Evolutionary conservation across 2,888 invertebrate species (phyloP), one percentile per base, ranked within the genome.

Genomic region (Theretra japonica): DNA sequence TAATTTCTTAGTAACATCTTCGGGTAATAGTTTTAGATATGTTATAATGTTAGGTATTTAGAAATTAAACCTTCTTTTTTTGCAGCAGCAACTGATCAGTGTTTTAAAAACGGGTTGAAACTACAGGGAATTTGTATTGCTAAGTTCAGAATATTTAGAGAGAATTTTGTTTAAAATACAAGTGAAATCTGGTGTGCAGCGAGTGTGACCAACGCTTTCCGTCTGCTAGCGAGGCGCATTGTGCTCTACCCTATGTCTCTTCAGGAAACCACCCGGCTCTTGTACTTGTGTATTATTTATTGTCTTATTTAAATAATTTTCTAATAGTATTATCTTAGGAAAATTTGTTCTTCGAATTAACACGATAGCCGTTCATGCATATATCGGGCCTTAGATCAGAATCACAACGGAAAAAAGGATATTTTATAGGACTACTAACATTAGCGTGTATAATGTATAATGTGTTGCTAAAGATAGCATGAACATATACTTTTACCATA

Each of bases 121-220:
- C n/a, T 30, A 30, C 15, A 60, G 4, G 15, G 19, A 4, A 41
- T 11, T 11, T 41, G 15, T 41, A 28, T 30, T 60, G 5, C 59
- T n/a, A 60, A 60, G 6, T 25, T 59, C 25, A 25, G 28, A 21
- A 57, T 11, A 11, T 21, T 21, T 57, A 11, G 11, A 41, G 15
- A 60, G 21, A 50, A 60, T 53, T 56, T 21, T 28, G 28, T 62
- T 60, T 70, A 59, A 60, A 50, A n/a, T 53, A 21, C 68, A 33
- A 62, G 50, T 53, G 50, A 59, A 58, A 72, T 72, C 68, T 68
- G 58, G 65, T 68, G 71, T 28, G 68, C 58, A 68, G 48, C 68
- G 28, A 58, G 71, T 68, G 69, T 88, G 87, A 86, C 90, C 91
- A 90, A 92, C 88, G 89, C 76, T 86, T 92, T 88, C 92, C 92